These are phyloP conservation scores for Litocranius walleri DNA, from an alignment of 2,113 vertebrate species.

Conservation along the genomic window DNA sequence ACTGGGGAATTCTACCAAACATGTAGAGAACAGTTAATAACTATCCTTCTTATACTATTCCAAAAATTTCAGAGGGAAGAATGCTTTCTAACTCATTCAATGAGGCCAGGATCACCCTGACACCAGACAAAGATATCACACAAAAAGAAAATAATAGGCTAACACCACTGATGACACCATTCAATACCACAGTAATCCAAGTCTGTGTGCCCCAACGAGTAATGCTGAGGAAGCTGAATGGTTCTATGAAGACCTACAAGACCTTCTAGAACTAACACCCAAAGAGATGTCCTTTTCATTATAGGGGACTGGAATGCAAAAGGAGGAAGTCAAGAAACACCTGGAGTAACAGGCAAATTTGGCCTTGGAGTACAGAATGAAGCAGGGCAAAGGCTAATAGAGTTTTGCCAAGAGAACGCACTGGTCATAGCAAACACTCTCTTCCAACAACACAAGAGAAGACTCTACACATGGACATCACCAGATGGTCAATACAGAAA, in stretches of 20 bases:
- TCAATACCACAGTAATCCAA: neutral
- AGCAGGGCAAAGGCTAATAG: neutral
- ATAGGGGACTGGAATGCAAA: neutral
- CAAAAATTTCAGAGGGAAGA: neutral
- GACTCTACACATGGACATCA: too few relatives aligned
- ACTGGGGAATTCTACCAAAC: neutral
- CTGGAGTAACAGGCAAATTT: neutral
- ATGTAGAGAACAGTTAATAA: neutral
- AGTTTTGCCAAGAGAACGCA: neutral
- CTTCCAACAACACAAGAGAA: too few relatives aligned
- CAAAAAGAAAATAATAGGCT: neutral
- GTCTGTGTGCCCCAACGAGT: accelerated
- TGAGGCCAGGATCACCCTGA: neutral
- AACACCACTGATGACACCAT: neutral
- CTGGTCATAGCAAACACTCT: neutral
- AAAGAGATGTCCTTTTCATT: neutral
- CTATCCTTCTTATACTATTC: neutral
- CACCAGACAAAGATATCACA: neutral
- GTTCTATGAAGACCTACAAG: neutral
- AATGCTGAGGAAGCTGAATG: neutral
- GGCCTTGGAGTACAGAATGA: neutral
- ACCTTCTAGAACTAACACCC: neutral
- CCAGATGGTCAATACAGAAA: too few relatives aligned
- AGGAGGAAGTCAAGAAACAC: neutral
- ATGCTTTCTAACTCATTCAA: neutral